These are phyloP conservation scores for Paracentrotus lividus DNA, from an alignment of 53 echinoderm and acorn worm species.

Conservation along the genomic window DNA sequence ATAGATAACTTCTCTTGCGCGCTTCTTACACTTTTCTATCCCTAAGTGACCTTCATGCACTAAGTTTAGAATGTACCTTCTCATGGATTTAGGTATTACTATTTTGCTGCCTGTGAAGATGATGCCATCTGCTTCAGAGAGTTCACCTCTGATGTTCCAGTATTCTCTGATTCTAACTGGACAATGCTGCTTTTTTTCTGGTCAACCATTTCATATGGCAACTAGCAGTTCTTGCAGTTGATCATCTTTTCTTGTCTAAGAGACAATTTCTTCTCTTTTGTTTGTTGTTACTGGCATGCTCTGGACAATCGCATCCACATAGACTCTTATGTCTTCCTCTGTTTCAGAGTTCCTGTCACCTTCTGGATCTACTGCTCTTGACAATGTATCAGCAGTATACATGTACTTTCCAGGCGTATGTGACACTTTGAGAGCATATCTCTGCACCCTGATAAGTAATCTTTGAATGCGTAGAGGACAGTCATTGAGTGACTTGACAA, in stretches of 20 bases:
- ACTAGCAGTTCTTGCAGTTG: slow-evolving; percentile 76
- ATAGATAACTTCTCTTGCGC: slow-evolving; percentile 66
- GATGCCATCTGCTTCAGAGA: slow-evolving; percentile 62
- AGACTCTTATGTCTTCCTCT: not conserved
- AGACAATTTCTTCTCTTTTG: slow-evolving; percentile 53
- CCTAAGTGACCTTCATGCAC: slow-evolving; percentile 75
- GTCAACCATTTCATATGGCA: slow-evolving; percentile 64
- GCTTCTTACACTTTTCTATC: slow-evolving; percentile 68
- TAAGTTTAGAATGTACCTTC: slow-evolving; percentile 68
- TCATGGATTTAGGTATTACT: slow-evolving; percentile 59
- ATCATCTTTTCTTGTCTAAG: slow-evolving; percentile 71
- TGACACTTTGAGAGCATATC: slow-evolving; percentile 53
- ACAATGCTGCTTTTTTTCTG: slow-evolving; percentile 53
- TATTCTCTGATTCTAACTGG: slow-evolving; percentile 55
- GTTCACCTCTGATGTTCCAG: slow-evolving; percentile 70
- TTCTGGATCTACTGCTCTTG: slow-evolving; percentile 10
- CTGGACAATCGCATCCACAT: not conserved
- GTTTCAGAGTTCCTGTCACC: not conserved
- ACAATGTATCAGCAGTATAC: slow-evolving; percentile 69
- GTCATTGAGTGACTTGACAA: slow-evolving; percentile 50
- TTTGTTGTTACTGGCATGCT: not conserved
- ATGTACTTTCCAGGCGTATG: slow-evolving; percentile 69
- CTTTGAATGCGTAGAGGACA: slow-evolving; percentile 76
- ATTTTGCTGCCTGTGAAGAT: slow-evolving; percentile 68
- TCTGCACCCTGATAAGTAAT: slow-evolving; percentile 73